Conservation (phyloP, 2,797 vertebrate genomes). For the Enoplosus armatus region DNA sequence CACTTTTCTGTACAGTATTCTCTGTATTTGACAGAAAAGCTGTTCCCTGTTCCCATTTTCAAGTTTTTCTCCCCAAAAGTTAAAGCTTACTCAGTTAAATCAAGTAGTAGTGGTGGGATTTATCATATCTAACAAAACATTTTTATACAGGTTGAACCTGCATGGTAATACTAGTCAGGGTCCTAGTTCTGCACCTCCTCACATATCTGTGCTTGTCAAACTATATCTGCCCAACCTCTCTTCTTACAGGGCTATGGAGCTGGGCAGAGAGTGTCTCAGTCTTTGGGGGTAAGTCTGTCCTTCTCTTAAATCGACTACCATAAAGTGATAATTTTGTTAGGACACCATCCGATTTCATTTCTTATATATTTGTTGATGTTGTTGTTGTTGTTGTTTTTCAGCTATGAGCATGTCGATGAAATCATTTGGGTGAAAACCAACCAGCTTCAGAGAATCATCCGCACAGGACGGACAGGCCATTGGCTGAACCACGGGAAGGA, state of each 20-base stretch:
- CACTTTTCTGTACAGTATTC: neutral
- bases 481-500: constrained; percentile 97
- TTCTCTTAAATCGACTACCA: neutral
- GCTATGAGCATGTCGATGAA: constrained; percentile 94
- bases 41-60: neutral
- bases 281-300: constrained; percentile 91
- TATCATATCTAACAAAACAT: neutral
- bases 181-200: neutral
- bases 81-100: neutral
- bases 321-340: neutral
- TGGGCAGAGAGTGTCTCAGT: constrained; percentile 93
- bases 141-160: neutral
- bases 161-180: neutral
- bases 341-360: neutral
- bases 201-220: neutral
- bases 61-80: neutral
- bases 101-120: neutral
- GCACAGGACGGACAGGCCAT: constrained; percentile 93
- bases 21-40: neutral
- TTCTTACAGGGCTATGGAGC: constrained; percentile 91
- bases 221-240: neutral
- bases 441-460: constrained; percentile 95
- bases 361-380: neutral
- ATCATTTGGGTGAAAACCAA: constrained; percentile 98
- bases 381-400: constrained; percentile 46